Conservation (phyloP, 2,888 invertebrate species). For the Drosophila helvetica region DNA sequence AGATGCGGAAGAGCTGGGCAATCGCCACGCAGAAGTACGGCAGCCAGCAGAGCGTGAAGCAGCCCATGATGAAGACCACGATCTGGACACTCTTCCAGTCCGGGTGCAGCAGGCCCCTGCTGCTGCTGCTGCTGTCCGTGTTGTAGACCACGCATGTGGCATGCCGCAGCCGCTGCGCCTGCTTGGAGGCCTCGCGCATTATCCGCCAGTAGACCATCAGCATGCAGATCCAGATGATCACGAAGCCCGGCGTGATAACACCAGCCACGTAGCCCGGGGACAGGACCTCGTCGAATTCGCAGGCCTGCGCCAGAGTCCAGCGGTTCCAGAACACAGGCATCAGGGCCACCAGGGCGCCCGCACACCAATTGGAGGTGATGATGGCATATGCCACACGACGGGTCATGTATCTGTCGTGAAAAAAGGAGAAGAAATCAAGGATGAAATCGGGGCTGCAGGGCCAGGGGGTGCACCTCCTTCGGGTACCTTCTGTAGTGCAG, state of each 20-base stretch:
- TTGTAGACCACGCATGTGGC: conserved; percentile 85
- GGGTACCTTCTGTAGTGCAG: conserved; percentile 88
- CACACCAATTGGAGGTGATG: conserved; percentile 88
- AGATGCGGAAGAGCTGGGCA: conserved; percentile 86
- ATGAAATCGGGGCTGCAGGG: no score
- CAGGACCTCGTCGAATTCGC: conserved; percentile 89
- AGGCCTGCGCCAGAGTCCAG: conserved; percentile 86
- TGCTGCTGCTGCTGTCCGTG: conserved; percentile 81
- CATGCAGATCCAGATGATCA: conserved; percentile 90
- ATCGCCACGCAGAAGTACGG: conserved; percentile 90
- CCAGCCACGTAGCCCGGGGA: conserved; percentile 84
- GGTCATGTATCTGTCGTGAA: conserved; percentile 86
- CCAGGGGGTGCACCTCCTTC: conserved; percentile 12
- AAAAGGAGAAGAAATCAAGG: not conserved
- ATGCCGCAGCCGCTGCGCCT: conserved; percentile 88
- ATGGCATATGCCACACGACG: conserved; percentile 87
- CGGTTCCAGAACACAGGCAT: conserved; percentile 92
- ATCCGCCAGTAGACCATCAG: conserved; percentile 90
- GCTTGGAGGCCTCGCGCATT: conserved; percentile 90
- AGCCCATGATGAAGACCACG: conserved; percentile 90
- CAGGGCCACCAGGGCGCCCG: conserved; percentile 87
- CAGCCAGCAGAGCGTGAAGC: conserved; percentile 92
- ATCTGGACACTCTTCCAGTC: conserved; percentile 93
- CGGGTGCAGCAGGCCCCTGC: conserved; percentile 79
- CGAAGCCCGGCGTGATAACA: conserved; percentile 89